Evolutionary conservation across 2,888 invertebrate genomes (phyloP).

Genomic region (Zele albiditarsus): DNA sequence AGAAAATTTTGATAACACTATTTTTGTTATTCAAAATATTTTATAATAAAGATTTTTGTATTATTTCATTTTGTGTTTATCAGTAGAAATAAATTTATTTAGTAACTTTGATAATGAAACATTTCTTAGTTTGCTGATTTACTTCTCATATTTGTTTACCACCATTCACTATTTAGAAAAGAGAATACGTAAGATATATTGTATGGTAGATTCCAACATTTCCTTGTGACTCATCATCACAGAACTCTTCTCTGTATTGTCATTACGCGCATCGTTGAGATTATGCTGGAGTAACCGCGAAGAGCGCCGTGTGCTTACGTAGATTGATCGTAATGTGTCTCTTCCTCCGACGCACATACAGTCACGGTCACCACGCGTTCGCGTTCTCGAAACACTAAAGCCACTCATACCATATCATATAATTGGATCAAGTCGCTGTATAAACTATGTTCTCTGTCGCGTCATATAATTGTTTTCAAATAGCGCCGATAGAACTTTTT

Average conservation of each 20-base stretch:
- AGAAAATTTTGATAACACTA: too few relatives aligned
- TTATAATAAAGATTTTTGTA: not conserved
- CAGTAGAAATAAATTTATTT: too few relatives aligned
- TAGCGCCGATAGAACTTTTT: not conserved
- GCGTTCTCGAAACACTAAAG: conserved; percentile 43
- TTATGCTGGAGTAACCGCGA: conserved; percentile 50
- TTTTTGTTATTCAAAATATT: too few relatives aligned
- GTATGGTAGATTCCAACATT: conserved; percentile 12
- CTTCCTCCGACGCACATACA: conserved; percentile 70
- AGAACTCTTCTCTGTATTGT: conserved; percentile 24
- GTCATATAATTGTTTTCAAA: not conserved
- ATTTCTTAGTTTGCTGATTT: not conserved
- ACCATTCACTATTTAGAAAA: not conserved
- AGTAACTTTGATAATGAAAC: too few relatives aligned
- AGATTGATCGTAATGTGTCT: conserved; percentile 71
- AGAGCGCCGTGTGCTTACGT: conserved; percentile 56
- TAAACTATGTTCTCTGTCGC: not conserved
- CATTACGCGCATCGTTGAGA: conserved; percentile 33
- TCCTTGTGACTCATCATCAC: conserved; percentile 39
- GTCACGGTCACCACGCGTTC: conserved; percentile 66
- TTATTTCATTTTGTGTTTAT: not conserved
- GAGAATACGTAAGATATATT: not conserved
- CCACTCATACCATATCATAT: conserved; percentile 24
- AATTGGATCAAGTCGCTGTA: not conserved
- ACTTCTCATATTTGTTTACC: not conserved